Base-by-base conservation (phyloP, 2,113 vertebrate species). In the Romanogobio albipinnatus region DNA sequence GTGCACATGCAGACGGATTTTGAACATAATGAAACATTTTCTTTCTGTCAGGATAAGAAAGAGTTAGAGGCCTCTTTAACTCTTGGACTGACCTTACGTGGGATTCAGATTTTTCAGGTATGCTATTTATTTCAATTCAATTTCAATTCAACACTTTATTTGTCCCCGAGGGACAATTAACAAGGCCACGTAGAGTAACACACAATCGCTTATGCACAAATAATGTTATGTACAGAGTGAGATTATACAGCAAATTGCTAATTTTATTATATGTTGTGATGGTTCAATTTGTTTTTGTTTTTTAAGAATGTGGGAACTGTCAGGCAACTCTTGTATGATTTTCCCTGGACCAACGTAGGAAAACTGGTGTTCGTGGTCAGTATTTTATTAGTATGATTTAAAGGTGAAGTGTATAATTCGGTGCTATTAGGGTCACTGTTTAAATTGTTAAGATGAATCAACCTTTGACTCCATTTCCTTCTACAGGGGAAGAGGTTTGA, bases 71-170 rank as follows among this genome's bases (percentile, higher is more conserved):
- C 97, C 1, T 97, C 98, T 8, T 91, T 99, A 58, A 97, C 96
- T 0, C 92, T 99, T 83, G 98, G 98, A 56, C 91, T 99, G 90
- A 99, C 98, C 0, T 95, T 98, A 26, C 94, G 97, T n/a, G 98
- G 98, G n/a, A 99, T 99, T 88, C 98, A 99, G 89, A 97, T 99
- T 90, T 99, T 99, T 90, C 98, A 99, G 97, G 98, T 99, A 85
- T 66, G 43, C 13, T 73, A 5, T 71, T 36, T 49, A 29, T 29
- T 29, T 29, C 29, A 29, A 29, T 29, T 29, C 29, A 29, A 29
- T 29, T 29, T 29, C 29, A 29, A 29, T 29, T 29, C 29, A 29
- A 2, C 29, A 29, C 29, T 29, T 29, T 29, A 29, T 29, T 29
- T 29, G 29, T 29, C 29, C 29, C 29, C 2, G 29, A 29, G 29